A percentile compares a stretch with the other conserved stretches of the same genome.
Evolutionary conservation across 64 coral and sea anemone species (phyloP).

Genomic region (Montipora efflorescens): DNA sequence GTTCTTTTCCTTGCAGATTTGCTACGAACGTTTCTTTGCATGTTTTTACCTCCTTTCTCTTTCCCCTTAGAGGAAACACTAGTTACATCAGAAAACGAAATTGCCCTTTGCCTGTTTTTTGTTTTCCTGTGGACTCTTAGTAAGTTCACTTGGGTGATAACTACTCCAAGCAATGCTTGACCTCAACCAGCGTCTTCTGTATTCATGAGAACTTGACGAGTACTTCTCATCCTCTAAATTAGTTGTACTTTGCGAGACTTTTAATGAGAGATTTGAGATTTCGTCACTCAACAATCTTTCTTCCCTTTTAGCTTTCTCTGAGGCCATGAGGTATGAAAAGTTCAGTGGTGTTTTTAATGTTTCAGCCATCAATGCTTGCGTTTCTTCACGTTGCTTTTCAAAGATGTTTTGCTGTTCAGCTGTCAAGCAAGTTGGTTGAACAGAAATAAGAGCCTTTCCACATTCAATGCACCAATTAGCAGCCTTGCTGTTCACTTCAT

Average conservation of each 20-base stretch:
- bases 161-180: slow-evolving; percentile 94
- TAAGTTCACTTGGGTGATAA: slow-evolving; percentile 75
- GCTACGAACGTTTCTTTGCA: neutral
- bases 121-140: slow-evolving; percentile 64
- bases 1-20: slow-evolving; percentile 25
- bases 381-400: slow-evolving; percentile 59
- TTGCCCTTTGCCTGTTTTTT: slow-evolving; percentile 34
- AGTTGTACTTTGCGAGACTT: slow-evolving; percentile 40
- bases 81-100: slow-evolving; percentile 28
- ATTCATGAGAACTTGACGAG: slow-evolving; percentile 56
- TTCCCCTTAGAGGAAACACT: slow-evolving; percentile 9
- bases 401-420: slow-evolving; percentile 56
- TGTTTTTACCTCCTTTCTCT: slow-evolving; percentile 16
- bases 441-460: slow-evolving; percentile 72
- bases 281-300: slow-evolving; percentile 16
- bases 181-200: slow-evolving; percentile 91
- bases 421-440: slow-evolving; percentile 44
- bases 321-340: slow-evolving; percentile 16
- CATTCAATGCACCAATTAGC: slow-evolving; percentile 96
- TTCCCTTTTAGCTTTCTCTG: slow-evolving; percentile 36
- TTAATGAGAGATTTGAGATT: slow-evolving; percentile 30
- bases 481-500: slow-evolving; percentile 76
- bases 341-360: slow-evolving; percentile 48
- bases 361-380: slow-evolving; percentile 61
- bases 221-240: slow-evolving; percentile 58